A percentile compares a stretch with the other conserved stretches of the same genome.
These are phyloP conservation scores for Umimayanthus chanpuru DNA, from an alignment of 92 coral and sea anemone genomes.

Conservation along the genomic window DNA sequence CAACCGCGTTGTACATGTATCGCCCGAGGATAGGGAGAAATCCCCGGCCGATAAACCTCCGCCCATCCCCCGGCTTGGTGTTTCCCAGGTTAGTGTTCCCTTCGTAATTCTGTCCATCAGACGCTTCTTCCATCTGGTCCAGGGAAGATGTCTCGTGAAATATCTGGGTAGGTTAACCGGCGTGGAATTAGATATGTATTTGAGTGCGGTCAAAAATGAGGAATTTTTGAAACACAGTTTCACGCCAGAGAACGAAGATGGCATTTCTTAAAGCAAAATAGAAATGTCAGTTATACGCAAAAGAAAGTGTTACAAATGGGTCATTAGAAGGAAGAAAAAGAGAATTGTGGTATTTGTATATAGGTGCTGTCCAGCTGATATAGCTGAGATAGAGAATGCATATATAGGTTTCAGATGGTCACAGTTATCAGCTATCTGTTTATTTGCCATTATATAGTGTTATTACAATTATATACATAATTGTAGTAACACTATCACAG, in stretches of 20 bases:
- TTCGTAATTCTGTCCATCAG: constrained; percentile 44
- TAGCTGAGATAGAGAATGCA: no score
- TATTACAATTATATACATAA: no score
- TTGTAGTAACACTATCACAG: no score
- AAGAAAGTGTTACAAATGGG: no score
- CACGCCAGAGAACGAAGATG: not conserved
- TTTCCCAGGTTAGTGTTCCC: constrained; percentile 52
- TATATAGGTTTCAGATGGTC: no score
- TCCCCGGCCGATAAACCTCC: constrained; percentile 64
- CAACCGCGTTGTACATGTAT: constrained; percentile 56
- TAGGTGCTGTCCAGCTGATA: not conserved
- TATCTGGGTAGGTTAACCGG: constrained; percentile 4
- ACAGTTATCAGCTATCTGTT: no score
- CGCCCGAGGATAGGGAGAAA: constrained; percentile 66
- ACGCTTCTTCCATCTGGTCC: constrained; percentile 55
- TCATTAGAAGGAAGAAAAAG: no score
- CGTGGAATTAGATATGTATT: not conserved
- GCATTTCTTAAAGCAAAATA: not conserved
- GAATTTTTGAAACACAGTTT: no score
- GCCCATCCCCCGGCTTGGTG: constrained; percentile 44
- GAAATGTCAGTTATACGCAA: not conserved
- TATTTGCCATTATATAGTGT: no score
- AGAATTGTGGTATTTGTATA: not conserved
- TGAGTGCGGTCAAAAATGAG: not conserved
- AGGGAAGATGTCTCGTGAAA: constrained; percentile 42